phyloP scores from a whole-genome alignment of 2,888 invertebrate genomes.

The Xanthia icteritia region DNA sequence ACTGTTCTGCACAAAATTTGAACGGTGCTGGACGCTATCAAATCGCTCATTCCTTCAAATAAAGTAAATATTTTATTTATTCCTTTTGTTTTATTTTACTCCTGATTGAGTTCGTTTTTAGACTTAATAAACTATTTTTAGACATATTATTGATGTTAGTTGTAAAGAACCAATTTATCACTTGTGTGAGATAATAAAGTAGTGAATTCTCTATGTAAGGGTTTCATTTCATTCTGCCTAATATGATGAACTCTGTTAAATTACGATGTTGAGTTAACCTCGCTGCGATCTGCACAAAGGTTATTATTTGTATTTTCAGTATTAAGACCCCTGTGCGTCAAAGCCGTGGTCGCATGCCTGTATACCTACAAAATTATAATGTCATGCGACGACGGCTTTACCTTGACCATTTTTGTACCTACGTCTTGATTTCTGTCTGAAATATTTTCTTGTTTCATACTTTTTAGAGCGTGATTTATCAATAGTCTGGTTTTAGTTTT shows the following conservation, averaged over 20 bases:
- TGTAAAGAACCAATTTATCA: conserved; percentile 75
- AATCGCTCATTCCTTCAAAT: conserved; percentile 71
- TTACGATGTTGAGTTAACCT: not conserved
- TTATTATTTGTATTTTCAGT: not conserved
- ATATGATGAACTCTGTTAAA: not conserved
- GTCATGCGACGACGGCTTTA: too few species aligned
- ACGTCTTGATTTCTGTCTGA: too few species aligned
- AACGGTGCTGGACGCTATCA: conserved; percentile 67
- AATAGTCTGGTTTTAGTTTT: too few species aligned
- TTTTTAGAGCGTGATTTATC: too few species aligned
- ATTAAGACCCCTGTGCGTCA: not conserved
- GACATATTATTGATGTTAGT: conserved; percentile 77
- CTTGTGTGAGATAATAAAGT: conserved; percentile 80
- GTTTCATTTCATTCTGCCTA: conserved; percentile 48
- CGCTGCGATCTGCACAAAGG: not conserved
- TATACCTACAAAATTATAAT: too few species aligned
- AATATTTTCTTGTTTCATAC: too few species aligned
- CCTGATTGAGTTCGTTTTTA: conserved; percentile 35
- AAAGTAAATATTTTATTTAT: conserved; percentile 67
- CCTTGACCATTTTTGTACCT: too few species aligned
- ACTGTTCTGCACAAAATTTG: conserved; percentile 71
- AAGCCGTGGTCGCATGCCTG: not conserved
- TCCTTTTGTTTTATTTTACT: conserved; percentile 57
- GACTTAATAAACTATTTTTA: conserved; percentile 70
- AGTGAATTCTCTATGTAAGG: conserved; percentile 53